These are phyloP conservation scores for Formica aserva DNA, from an alignment of 2,888 invertebrate genomes.

Conservation along the genomic window DNA sequence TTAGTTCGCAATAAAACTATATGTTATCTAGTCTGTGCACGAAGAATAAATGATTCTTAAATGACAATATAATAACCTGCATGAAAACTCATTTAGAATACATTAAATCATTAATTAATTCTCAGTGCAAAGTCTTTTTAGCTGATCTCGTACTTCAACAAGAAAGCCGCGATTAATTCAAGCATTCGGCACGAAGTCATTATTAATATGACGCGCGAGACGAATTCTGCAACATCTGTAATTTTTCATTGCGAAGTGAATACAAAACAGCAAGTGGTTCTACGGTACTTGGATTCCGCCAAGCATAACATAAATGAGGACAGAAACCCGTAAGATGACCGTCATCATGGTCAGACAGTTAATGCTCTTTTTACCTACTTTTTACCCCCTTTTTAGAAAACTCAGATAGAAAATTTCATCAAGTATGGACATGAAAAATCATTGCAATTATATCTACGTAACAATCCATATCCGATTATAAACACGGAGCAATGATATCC, in stretches of 20 bases:
- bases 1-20: not conserved
- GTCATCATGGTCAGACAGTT: not conserved
- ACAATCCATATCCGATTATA: slow-evolving; percentile 32
- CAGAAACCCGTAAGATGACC: slow-evolving; percentile 6
- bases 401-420: not conserved
- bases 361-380: not conserved
- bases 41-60: not conserved
- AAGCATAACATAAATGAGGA: slow-evolving; percentile 31
- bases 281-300: not conserved
- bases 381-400: not conserved
- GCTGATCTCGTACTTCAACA: slow-evolving; percentile 29
- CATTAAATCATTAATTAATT: slow-evolving; percentile 16
- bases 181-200: slow-evolving; percentile 35
- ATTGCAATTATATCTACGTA: slow-evolving; percentile 69
- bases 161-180: slow-evolving; percentile 36
- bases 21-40: not conserved
- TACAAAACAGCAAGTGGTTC: not conserved
- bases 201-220: slow-evolving; percentile 25
- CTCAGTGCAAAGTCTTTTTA: slow-evolving; percentile 7
- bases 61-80: slow-evolving; percentile 25
- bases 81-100: slow-evolving; percentile 37
- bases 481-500: slow-evolving; percentile 62
- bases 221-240: slow-evolving; percentile 35
- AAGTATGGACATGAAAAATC: slow-evolving; percentile 54
- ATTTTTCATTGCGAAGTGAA: slow-evolving; percentile 4